Base-by-base conservation (phyloP, 2,113 vertebrate genomes). In the Leucopternis melanops region DNA sequence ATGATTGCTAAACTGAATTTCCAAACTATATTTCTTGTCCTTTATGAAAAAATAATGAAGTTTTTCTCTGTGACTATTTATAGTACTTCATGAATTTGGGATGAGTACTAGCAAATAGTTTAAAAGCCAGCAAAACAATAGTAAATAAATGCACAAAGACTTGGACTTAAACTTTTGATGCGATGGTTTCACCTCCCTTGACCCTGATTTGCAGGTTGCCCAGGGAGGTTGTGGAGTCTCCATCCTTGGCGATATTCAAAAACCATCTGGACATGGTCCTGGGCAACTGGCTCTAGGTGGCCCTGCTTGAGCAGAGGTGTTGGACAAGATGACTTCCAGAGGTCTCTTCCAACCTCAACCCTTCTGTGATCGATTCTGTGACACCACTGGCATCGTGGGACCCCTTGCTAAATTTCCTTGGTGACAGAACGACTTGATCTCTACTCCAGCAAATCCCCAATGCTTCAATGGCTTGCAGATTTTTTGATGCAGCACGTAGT, bases 11-110 rank as follows among this genome's bases (percentile, higher is more conserved):
- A 87, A 80, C 77, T 62, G 54, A 89, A 73, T 77, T 89, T 90
- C 71, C 81, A 81, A 84, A 79, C 70, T 45, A 55, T 45, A 61
- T 73, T 67, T 82, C 63, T 91, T 94, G 92, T 90, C 91, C 92
- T 90, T 74, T 90, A 94, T 97, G 81, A 96, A 87, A 95, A 93
- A 94, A 17, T 96, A 95, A 96, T 95, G 86, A 93, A 32, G 54
- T 72, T 85, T 95, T 94, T 87, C 54, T 89, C 72, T 75, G 65
- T 4, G 2, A 59, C 29, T 95, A 94, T 96, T 97, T 97, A 96
- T 97, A 96, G 95, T 19, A 65, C 80, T 80, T 96, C 96, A 97
- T 97, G 86, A 97, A 97, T 97, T 94, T 85, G 52, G 42, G 81
- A 97, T 97, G 91, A 96, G 77, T 75, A 85, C 81, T 58, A 94